A percentile compares a stretch with the other conserved stretches of the same genome.
Conservation (phyloP, 2,797 vertebrate species). For the Euphonia xanthogaster region DNA sequence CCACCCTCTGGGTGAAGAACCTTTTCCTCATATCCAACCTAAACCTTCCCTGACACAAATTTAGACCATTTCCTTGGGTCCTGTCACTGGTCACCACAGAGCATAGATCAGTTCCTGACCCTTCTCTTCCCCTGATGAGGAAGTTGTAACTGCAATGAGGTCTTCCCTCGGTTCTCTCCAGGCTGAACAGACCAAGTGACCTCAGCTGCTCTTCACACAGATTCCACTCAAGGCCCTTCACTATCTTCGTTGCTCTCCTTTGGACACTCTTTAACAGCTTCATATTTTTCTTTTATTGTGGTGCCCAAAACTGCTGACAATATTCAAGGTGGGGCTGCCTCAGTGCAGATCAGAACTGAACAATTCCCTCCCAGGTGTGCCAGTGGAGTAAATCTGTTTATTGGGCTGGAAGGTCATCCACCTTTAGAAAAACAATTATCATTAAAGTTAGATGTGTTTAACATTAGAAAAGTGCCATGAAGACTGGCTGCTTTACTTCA, state of each 20-base stretch:
- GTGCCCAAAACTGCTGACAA: background rate
- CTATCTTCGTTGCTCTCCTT: background rate
- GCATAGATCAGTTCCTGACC: background rate
- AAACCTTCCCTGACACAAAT: background rate
- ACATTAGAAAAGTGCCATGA: background rate
- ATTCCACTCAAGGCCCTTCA: background rate
- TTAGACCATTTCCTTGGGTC: background rate
- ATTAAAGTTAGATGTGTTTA: background rate
- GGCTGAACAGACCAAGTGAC: background rate
- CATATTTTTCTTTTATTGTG: background rate
- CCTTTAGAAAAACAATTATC: background rate
- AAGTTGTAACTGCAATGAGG: background rate
- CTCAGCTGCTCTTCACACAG: background rate
- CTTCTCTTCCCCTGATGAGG: fast-evolving
- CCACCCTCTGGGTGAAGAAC: background rate
- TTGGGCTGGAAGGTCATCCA: background rate
- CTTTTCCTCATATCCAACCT: background rate
- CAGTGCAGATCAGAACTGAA: background rate
- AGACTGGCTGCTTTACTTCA: background rate
- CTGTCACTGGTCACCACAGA: background rate
- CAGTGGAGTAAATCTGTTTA: background rate
- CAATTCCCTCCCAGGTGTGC: background rate
- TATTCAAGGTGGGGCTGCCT: background rate
- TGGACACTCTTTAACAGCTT: background rate
- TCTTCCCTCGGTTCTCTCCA: background rate